Evolutionary conservation across 2,113 vertebrate species (phyloP), one percentile per base, ranked within the genome.

Genomic region (Myocastor coypus): DNA sequence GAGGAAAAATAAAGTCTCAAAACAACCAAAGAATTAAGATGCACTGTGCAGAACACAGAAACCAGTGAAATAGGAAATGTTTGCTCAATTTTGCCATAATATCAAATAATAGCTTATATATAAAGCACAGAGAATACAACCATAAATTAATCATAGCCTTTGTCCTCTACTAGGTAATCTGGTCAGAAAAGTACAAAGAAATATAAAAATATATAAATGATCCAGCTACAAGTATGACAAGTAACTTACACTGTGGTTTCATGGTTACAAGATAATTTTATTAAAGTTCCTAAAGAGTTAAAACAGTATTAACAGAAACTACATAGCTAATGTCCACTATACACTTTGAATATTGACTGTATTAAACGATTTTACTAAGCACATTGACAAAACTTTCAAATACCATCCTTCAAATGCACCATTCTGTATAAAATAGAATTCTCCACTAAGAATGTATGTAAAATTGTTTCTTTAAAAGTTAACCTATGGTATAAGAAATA

Each of bases 261-360:
- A 94, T 84, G 73, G 93, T 61, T 82, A 77, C 16, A 30, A 61
- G 73, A 30, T 68, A 96, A 92, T 93, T 87, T 94, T 80, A 94
- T 46, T 78, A 46, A 93, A 37, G 5, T 42, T 13, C 4, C 93
- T 9, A n/a, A 92, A 89, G 59, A 95, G 63, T 68, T 88, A 83
- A 92, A 83, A 71, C n/a, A 40, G 20, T 42, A 85, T 57, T 92
- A 83, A 71, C 32, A 55, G 22, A 37, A 2, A 59, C 1, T 59
- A 20, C 40, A 63, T 24, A 83, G 61, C 82, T 96, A 87, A 46
- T 37, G 64, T 73, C 19, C 11, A 81, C 28, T 30, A 84, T 19
- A 68, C 24, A 40, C 28, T 92, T 14, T 37, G 24, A 89, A 82
- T 85, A 50, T 71, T 83, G 30, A n/a, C n/a, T 77, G 5, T 80